These are phyloP conservation scores for Edolisoma coerulescens DNA, from an alignment of 2,113 vertebrate species.

Conservation along the genomic window DNA sequence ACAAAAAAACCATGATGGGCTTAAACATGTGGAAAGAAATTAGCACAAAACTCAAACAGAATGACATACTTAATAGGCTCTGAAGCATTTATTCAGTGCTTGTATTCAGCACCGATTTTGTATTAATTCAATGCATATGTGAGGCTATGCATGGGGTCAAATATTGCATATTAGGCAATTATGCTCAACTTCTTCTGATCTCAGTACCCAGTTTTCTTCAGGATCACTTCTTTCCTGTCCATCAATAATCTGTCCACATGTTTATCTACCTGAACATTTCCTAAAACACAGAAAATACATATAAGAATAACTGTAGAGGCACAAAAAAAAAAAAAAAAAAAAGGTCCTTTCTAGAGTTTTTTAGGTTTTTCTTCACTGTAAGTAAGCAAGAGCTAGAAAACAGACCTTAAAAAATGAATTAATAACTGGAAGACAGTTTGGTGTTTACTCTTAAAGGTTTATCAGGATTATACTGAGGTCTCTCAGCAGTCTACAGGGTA, in stretches of 20 bases:
- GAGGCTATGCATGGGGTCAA: slow-evolving; percentile 20
- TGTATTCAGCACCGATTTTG: slow-evolving; percentile 60
- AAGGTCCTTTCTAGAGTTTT: background rate
- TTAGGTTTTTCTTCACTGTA: background rate
- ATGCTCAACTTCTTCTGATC: slow-evolving; percentile 7
- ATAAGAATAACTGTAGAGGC: background rate
- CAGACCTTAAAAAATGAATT: background rate
- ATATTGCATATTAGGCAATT: slow-evolving; percentile 28
- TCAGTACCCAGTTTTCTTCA: background rate
- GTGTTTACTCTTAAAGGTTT: background rate
- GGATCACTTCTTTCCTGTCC: background rate
- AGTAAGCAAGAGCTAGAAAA: background rate
- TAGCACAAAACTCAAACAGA: slow-evolving; percentile 67
- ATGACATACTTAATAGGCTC: slow-evolving; percentile 61
- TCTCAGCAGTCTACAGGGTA: background rate
- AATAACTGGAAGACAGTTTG: background rate
- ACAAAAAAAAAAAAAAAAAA: no score
- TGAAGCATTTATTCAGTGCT: slow-evolving; percentile 64
- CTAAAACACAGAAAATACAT: background rate
- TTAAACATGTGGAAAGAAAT: slow-evolving; percentile 75
- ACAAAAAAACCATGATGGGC: slow-evolving; percentile 67
- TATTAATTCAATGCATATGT: slow-evolving; percentile 66
- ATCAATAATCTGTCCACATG: background rate
- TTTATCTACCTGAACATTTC: background rate
- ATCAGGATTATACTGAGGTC: background rate